A percentile compares a stretch with the other conserved stretches of the same genome.
Evolutionary conservation across 2,888 invertebrate genomes (phyloP).

Genomic region (Drosophila macrothrix): DNA sequence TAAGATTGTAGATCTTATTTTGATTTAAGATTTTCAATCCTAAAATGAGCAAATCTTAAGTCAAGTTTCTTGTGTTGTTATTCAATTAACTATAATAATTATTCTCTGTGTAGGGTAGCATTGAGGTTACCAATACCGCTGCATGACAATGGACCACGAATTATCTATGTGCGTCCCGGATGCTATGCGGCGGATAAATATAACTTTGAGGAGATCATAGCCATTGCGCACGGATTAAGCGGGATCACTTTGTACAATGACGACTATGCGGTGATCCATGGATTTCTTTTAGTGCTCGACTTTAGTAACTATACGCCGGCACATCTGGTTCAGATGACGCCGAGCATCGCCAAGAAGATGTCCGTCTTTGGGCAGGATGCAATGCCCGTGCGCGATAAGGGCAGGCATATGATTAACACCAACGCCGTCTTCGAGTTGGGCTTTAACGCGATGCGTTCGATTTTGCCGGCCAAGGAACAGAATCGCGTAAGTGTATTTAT

Average conservation of each 20-base stretch:
- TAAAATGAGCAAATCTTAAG: neutral
- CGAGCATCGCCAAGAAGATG: constrained; percentile 87
- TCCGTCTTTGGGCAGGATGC: constrained; percentile 86
- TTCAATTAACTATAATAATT: neutral
- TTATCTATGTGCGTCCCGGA: constrained; percentile 86
- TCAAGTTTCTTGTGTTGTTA: neutral
- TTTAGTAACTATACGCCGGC: constrained; percentile 86
- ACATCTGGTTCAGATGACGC: constrained; percentile 87
- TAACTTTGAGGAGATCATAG: constrained; percentile 86
- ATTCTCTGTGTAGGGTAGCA: constrained; percentile 23
- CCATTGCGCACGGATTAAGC: constrained; percentile 86
- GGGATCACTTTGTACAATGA: constrained; percentile 87
- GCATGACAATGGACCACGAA: constrained; percentile 85
- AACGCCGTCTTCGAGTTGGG: constrained; percentile 87
- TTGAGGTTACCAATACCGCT: constrained; percentile 67
- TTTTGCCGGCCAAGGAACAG: constrained; percentile 87
- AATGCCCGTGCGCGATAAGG: constrained; percentile 87
- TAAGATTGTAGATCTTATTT: neutral
- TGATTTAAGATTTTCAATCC: neutral
- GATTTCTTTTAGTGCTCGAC: constrained; percentile 86
- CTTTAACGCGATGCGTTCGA: constrained; percentile 86
- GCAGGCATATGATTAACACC: constrained; percentile 87
- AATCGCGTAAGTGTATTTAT: constrained; percentile 86
- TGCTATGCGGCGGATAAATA: constrained; percentile 85
- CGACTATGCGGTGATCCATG: constrained; percentile 87